These are phyloP conservation scores for Ethmia dodecea DNA, from an alignment of 2,888 invertebrate genomes.

Conservation along the genomic window DNA sequence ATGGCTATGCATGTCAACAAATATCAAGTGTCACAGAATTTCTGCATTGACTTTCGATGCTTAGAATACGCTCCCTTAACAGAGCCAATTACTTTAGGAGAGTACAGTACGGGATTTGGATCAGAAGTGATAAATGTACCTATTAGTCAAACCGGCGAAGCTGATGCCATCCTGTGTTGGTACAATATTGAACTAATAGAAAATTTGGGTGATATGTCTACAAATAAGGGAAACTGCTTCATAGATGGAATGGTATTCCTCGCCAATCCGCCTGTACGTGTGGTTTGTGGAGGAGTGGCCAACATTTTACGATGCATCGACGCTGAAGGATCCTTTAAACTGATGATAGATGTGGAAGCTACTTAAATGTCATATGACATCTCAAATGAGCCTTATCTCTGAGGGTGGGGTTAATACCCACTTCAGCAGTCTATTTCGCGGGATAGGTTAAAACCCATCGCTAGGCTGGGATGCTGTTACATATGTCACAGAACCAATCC, in stretches of 20 bases:
- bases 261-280: slow-evolving; percentile 40
- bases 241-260: slow-evolving; percentile 68
- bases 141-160: slow-evolving; percentile 48
- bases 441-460: too few relatives aligned
- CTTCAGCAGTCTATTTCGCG: too few relatives aligned
- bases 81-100: slow-evolving; percentile 38
- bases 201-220: slow-evolving; percentile 49
- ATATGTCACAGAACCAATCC: too few relatives aligned
- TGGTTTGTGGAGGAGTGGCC: slow-evolving; percentile 39
- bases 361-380: too few relatives aligned
- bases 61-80: slow-evolving; percentile 59
- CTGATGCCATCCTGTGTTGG: slow-evolving; percentile 76
- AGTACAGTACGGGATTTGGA: slow-evolving; percentile 23
- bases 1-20: slow-evolving; percentile 77
- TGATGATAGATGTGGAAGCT: slow-evolving; percentile 31
- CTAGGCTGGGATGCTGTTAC: too few relatives aligned
- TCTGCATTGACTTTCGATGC: slow-evolving; percentile 59
- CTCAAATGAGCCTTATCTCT: too few relatives aligned
- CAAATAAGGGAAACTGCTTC: slow-evolving; percentile 57
- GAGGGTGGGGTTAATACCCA: too few relatives aligned
- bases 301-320: slow-evolving; percentile 46
- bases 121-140: slow-evolving; percentile 35
- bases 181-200: slow-evolving; percentile 66
- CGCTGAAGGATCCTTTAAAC: slow-evolving; percentile 46
- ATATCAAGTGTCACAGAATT: slow-evolving; percentile 78